These are phyloP conservation scores for Paelopatides confundens DNA, from an alignment of 53 echinoderm and acorn worm species.

Conservation along the genomic window DNA sequence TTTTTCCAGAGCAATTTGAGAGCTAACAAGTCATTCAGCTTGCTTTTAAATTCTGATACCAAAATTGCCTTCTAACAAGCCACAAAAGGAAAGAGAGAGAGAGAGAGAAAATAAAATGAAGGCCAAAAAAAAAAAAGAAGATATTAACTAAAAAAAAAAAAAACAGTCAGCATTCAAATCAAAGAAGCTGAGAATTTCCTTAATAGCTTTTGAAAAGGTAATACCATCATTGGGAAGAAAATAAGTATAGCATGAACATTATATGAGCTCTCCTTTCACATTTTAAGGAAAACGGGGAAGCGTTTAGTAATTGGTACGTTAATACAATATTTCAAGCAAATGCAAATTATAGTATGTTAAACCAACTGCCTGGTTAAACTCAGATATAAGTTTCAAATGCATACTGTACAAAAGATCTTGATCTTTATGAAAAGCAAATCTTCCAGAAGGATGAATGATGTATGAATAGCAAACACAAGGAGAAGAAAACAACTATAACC, in stretches of 20 bases:
- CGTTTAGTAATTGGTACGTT: background rate
- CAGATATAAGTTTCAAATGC: no score
- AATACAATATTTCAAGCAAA: background rate
- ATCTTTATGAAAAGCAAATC: no score
- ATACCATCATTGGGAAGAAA: background rate
- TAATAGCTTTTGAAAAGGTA: background rate
- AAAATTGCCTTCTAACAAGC: slow-evolving; percentile 1
- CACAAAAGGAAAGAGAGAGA: background rate
- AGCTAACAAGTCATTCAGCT: background rate
- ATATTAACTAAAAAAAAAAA: background rate
- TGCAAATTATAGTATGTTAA: no score
- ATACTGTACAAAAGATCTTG: no score
- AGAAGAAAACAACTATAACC: no score
- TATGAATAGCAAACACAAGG: no score
- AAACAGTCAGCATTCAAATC: background rate
- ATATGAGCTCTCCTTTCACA: background rate
- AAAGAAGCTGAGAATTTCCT: background rate
- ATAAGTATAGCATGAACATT: background rate
- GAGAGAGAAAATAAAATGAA: background rate
- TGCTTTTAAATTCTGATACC: background rate
- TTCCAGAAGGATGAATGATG: no score
- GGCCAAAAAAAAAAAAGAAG: background rate
- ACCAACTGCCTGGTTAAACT: no score
- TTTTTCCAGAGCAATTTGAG: slow-evolving; percentile 6
- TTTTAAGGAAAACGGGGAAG: background rate